phyloP scores from a whole-genome alignment of 2,888 invertebrate species.

The Lathronympha strigana region DNA sequence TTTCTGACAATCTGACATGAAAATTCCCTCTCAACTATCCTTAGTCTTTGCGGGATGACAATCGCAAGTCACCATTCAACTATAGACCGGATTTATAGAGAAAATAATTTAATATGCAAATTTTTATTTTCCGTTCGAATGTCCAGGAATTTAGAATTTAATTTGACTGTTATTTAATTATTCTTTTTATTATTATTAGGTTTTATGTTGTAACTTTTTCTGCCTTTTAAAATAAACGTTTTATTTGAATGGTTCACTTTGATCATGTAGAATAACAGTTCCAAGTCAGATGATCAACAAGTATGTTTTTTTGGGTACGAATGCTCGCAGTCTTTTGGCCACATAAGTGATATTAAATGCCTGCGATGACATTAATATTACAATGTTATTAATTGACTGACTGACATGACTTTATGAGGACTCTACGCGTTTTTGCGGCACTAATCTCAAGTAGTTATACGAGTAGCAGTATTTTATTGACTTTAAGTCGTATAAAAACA shows the following conservation, averaged over 20 bases:
- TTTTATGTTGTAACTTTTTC: too few species aligned
- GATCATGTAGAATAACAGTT: background rate
- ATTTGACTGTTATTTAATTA: too few species aligned
- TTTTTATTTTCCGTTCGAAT: too few species aligned
- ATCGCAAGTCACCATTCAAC: too few species aligned
- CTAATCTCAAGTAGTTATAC: conserved; percentile 3
- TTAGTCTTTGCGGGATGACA: too few species aligned
- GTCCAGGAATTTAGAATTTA: too few species aligned
- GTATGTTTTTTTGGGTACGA: conserved; percentile 14
- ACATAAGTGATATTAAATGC: conserved; percentile 27
- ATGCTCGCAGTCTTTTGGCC: conserved; percentile 24
- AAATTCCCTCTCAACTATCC: too few species aligned
- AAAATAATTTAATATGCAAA: too few species aligned
- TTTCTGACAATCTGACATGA: too few species aligned
- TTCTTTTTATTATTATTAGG: too few species aligned
- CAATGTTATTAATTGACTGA: conserved; percentile 40
- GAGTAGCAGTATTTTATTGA: conserved; percentile 2
- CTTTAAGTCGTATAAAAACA: background rate
- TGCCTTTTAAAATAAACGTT: too few species aligned
- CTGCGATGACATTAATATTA: conserved; percentile 38
- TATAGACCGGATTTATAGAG: too few species aligned
- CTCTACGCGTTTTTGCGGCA: conserved; percentile 7
- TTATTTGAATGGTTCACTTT: background rate
- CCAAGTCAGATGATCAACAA: conserved; percentile 12
- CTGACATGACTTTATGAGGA: conserved; percentile 6